Evolutionary conservation across 2,888 invertebrate species (phyloP).

Genomic region (Diabrotica balteata): DNA sequence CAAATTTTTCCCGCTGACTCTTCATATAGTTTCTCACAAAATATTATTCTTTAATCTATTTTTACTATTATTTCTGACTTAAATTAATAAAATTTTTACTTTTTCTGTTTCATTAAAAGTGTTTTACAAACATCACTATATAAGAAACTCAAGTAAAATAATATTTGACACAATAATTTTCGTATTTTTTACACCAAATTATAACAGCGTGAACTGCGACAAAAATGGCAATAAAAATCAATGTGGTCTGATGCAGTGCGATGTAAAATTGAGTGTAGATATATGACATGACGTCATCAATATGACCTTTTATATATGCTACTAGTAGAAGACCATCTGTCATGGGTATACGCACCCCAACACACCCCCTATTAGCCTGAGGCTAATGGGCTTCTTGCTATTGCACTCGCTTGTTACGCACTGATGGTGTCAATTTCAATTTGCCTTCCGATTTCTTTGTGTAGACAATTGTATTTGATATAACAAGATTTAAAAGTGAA

Average conservation of each 20-base stretch:
- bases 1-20: too few relatives aligned
- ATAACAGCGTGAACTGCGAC: slow-evolving; percentile 15
- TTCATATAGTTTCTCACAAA: too few relatives aligned
- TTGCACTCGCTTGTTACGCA: slow-evolving; percentile 50
- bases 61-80: too few relatives aligned
- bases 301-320: slow-evolving; percentile 56
- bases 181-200: not conserved
- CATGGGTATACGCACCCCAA: slow-evolving; percentile 45
- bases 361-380: slow-evolving; percentile 47
- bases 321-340: slow-evolving; percentile 53
- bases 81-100: too few relatives aligned
- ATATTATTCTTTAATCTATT: too few relatives aligned
- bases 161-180: too few relatives aligned
- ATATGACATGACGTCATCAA: slow-evolving; percentile 55
- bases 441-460: slow-evolving; percentile 35
- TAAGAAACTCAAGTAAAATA: too few relatives aligned
- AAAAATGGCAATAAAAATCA: slow-evolving; percentile 44
- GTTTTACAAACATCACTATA: too few relatives aligned
- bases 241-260: slow-evolving; percentile 47
- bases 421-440: slow-evolving; percentile 57
- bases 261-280: slow-evolving; percentile 44
- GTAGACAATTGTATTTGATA: slow-evolving; percentile 16
- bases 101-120: too few relatives aligned
- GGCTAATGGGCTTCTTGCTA: slow-evolving; percentile 49
- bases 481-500: slow-evolving; percentile 27